Base-by-base conservation (phyloP, 2,797 vertebrate species). In the Micrastur ruficollis region DNA sequence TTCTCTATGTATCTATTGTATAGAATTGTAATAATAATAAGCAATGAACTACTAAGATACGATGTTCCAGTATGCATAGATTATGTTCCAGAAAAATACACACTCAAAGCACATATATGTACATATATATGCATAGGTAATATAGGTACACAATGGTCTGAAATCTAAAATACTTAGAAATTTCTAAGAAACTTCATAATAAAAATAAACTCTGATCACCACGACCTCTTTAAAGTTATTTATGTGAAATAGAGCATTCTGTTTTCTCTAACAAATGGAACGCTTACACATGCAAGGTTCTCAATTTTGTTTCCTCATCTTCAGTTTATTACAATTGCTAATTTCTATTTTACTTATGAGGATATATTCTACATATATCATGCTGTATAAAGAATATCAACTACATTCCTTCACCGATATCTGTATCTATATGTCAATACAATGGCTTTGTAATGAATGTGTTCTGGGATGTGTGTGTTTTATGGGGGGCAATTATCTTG, bases 361-460 rank as follows among this genome's bases (percentile, higher is more conserved):
- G 44, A 84, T 72, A 66, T 65, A 68, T 72, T 83, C 82, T 59
- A 90, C 50, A 74, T 74, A 38, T 56, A 80, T 67, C 38, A 55
- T 70, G 74, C 52, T 63, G n/a, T 47, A 89, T 72, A 76, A 89
- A 89, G 86, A 90, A 58, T 76, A 95, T 86, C 62, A 96, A 50
- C 70, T 76, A 66, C 90, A 84, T 95, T 96, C 86, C 71, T 95
- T 82, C 81, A 66, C 76, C 7, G 47, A 81, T 95, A 95, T 95
- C 91, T 93, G 65, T 96, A 96, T 94, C 95, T 95, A 61, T 93
- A 92, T 84, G 92, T 93, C 93, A 95, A 86, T 96, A 96, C 93
- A 95, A 96, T 71, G 81, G 71, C 81, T 94, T 80, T 91, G 62
- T 90, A 97, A 96, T 96, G 81, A 95, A 95, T 94, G 86, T 89